Evolutionary conservation across 2,888 invertebrate genomes (phyloP), one percentile per base, ranked within the genome.

Genomic region (Ormyrus nitidulus): DNA sequence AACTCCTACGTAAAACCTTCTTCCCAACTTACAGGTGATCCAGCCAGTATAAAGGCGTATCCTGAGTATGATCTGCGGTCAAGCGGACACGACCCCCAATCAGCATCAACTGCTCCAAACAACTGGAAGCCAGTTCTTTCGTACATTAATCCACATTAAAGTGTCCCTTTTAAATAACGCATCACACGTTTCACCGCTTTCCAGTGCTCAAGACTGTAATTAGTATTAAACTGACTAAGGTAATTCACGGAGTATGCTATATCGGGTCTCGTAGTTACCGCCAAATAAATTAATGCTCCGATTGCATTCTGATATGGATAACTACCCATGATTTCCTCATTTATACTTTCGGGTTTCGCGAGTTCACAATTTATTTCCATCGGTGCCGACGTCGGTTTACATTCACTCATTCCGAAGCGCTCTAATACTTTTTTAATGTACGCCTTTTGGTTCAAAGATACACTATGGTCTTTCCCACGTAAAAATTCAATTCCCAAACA

Each of bases 101-200:
- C 88, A 0, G 87, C 83, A 83, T 88, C 88, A 7, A 82, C 83
- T 70, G 73, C 88, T n/a, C 84, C 85, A 10, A 44, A 9, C 7
- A 87, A 19, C 6, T 59, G 48, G 7, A 71, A 70, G 6, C 46
- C 49, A 6, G 19, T 13, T 49, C 58, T 70, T 7, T 59, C 65
- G 79, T 82, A 88, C 6, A 46, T 34, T 5, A 89, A 72, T 13
- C 85, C 84, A n/a, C 82, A 54, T 49, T 72, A 54, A 3, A 11
- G 10, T 10, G 19, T 49, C 49, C 9, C 51, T 11, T 19, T 9
- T 49, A 51, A 65, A 51, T 19, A 8, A 0, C 9, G 19, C 65
- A 48, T 48, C 51, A 49, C 13, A 5, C 48, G 3, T 34, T 6
- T 51, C 4, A 51, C 65, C 51, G 51, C 65, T 65, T 51, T 65